Evolutionary conservation across 2,888 invertebrate species (phyloP).

Genomic region (Nowickia ferox): DNA sequence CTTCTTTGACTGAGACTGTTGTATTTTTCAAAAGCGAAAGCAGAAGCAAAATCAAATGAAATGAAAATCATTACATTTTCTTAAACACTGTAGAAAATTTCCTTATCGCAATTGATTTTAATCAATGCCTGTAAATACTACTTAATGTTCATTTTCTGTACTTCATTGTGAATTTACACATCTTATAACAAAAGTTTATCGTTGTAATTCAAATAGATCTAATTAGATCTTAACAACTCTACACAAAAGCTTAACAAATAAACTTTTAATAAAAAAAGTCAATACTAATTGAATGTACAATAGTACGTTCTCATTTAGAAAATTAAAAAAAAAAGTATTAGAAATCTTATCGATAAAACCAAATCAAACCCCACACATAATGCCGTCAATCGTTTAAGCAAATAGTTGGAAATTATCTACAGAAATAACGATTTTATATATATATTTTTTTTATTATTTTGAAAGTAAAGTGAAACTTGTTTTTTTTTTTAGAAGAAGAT

Average conservation of each 20-base stretch:
- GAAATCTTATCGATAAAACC: conserved; percentile 70
- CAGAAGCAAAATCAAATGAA: no score
- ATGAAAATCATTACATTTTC: no score
- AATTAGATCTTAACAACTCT: conserved; percentile 76
- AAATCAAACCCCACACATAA: conserved; percentile 46
- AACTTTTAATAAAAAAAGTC: conserved; percentile 67
- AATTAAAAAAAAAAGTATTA: conserved; percentile 5
- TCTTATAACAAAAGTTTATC: conserved; percentile 65
- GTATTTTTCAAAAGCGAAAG: no score
- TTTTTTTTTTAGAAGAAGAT: neutral
- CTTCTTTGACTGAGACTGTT: no score
- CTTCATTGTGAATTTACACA: conserved; percentile 8
- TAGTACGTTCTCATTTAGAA: conserved; percentile 41
- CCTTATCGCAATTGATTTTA: conserved; percentile 62
- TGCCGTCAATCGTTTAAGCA: conserved; percentile 46
- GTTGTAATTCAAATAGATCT: conserved; percentile 60
- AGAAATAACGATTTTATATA: neutral
- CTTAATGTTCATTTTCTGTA: conserved; percentile 52
- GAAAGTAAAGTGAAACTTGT: neutral
- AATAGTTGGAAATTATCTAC: conserved; percentile 29
- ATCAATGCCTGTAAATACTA: conserved; percentile 21
- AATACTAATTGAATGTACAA: conserved; percentile 71
- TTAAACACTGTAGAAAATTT: no score
- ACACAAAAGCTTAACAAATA: conserved; percentile 79
- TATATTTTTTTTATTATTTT: conserved; percentile 38